A percentile compares a stretch with the other conserved stretches of the same genome.
phyloP scores from a whole-genome alignment of 1,140 invertebrate species.

The Chelonus insularis region DNA sequence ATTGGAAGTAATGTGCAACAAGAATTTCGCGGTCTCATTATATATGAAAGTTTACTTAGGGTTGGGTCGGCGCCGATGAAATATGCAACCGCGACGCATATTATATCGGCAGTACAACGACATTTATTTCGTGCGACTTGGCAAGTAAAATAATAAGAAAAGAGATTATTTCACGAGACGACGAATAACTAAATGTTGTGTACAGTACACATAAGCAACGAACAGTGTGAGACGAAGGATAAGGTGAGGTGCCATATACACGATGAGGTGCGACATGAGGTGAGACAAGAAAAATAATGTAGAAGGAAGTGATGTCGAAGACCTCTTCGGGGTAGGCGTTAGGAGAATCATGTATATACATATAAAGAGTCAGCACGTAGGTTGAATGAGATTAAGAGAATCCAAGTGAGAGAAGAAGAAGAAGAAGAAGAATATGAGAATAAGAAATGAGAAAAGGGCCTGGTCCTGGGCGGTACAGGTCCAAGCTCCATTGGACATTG shows the following conservation, averaged over 20 bases:
- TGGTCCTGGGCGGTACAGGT: not conserved
- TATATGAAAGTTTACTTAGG: constrained; percentile 26
- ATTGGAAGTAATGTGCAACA: too few species aligned
- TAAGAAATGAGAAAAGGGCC: constrained; percentile 10
- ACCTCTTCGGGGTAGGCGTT: constrained; percentile 23
- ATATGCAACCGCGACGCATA: constrained; percentile 13
- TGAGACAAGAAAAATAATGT: not conserved
- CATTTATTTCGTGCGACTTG: constrained; percentile 4
- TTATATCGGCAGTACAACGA: constrained; percentile 12
- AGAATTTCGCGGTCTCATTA: constrained; percentile 20
- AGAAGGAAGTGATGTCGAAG: constrained; percentile 16
- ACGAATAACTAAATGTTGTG: constrained; percentile 2
- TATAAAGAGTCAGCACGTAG: constrained; percentile 21
- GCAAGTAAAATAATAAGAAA: not conserved
- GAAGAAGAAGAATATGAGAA: constrained; percentile 15
- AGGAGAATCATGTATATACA: constrained; percentile 15
- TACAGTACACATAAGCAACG: too few species aligned
- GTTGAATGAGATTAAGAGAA: constrained; percentile 27
- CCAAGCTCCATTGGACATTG: constrained; percentile 18
- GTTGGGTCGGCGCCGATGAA: constrained; percentile 27
- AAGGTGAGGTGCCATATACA: constrained; percentile 3
- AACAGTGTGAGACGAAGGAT: too few species aligned
- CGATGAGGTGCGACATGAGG: too few species aligned
- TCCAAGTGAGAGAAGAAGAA: constrained; percentile 11
- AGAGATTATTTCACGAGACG: too few species aligned